Base-by-base conservation (phyloP, 2,888 invertebrate species). In the Hemicrepidius hirtus region DNA sequence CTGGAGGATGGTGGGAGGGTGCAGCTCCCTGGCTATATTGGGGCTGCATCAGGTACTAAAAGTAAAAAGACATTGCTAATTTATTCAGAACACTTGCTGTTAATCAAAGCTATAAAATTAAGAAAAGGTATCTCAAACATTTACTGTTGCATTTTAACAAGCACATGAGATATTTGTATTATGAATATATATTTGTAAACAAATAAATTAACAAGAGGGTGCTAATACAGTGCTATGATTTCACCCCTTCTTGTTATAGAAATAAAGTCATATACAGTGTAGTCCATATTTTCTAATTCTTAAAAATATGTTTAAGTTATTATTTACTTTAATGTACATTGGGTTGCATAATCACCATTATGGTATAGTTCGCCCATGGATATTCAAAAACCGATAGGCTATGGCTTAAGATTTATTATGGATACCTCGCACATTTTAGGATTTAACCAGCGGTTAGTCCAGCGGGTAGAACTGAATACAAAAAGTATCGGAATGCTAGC, bases 41-140 rank as follows among this genome's bases (percentile, higher is more conserved):
- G 69, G 78, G 77, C 79, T 80, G 80, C 80, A 80, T 80, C 75
- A 80, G 78, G 77, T 76, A 76, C 80, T 80, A 74, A 44, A 79
- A 41, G 65, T 24, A 68, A 9, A 49, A 63, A 49, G n/a, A 28
- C 49, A n/a, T 57, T 57, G 37, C 20, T 37, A 13, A 4, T 21
- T 21, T 1, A 5, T 21, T 10, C 4, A 16, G 32, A 13, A 55
- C 32, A 7, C n/a, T n/a, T 24, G 32, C 53, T 55, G 53, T 55
- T 55, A 55, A 28, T 32, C 35, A 32, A 16, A 37, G 60, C n/a
- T 28, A 16, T 24, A 7, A 37, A 37, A n/a, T n/a, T 37, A 40
- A 20, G 59, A 40, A 40, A 37, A 59, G 9, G 59, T 18, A 59
- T 20, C 12, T n/a, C 21, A 59, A 59, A 59, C 40, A 59, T 59